Base-by-base conservation (phyloP, 2,888 invertebrate species). In the Microctonus aethiopoides region DNA sequence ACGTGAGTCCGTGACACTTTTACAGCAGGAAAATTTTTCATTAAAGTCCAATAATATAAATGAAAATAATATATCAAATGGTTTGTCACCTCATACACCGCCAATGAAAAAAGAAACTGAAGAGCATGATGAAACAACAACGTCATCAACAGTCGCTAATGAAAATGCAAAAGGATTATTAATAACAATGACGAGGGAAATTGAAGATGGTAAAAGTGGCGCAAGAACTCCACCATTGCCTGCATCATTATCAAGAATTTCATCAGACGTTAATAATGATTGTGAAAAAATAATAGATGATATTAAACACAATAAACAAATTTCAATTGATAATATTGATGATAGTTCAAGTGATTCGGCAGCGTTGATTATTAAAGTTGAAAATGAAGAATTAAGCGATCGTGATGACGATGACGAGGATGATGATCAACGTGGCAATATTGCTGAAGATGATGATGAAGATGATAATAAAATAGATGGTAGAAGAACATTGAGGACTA, bases 1-100 rank as follows among this genome's bases (percentile, higher is more conserved):
- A 11, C 92, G 93, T 79, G 94, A 94, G 76, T 89, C 90, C 39
- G 89, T 91, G 70, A 88, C 89, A 65, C 85, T 88, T n/a, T 85
- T 93, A 41, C 92, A 92, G 78, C 91, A 91, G 78, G 93, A 92
- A 77, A 86, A 87, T 70, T 76, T 80, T 13, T 71, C 80, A 6
- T 75, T 84, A 46, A 87, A 84, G 70, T 67, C 76, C 1, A 59
- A 60, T n/a, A 59, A 22, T 56, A n/a, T 65, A 13, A 77, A 75
- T 29, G 83, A 82, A 70, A 81, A 75, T 67, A 85, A 81, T 75
- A 74, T 84, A 26, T 83, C 83, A 11, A 86, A 86, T 63, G 85
- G 85, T 16, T 74, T 86, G 26, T 83, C 85, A 1, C 83, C 85
- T 4, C 82, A 84, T 34, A 85, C 84, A 20, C 84, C 85, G 16